Evolutionary conservation across 2,113 vertebrate species (phyloP).

Genomic region (Axis porcinus): DNA sequence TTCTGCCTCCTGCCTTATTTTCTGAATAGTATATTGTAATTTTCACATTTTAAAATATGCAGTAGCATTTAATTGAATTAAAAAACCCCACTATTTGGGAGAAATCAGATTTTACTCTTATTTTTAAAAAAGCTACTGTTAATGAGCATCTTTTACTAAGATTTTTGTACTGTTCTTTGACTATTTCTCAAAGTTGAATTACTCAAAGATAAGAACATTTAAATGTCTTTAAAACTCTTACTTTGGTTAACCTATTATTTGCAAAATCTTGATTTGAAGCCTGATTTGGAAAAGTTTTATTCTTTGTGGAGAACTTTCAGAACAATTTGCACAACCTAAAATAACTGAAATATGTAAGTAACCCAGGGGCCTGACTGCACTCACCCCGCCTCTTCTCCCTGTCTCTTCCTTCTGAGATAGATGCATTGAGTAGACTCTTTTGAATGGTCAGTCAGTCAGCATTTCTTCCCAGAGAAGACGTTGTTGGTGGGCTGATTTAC

Average conservation of each 20-base stretch:
- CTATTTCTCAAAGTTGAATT: constrained; percentile 25
- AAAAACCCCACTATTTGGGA: not conserved
- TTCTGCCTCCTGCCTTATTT: not conserved
- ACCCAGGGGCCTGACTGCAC: not conserved
- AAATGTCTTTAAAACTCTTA: not conserved
- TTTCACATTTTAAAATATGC: not conserved
- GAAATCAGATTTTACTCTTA: not conserved
- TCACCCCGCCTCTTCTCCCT: not conserved
- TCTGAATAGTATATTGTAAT: not conserved
- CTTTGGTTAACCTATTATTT: not conserved
- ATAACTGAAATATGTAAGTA: not conserved
- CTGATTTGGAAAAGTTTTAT: not conserved
- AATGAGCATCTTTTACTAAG: not conserved
- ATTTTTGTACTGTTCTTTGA: not conserved
- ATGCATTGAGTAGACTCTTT: not conserved
- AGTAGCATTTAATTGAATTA: not conserved
- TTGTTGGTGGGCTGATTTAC: not conserved
- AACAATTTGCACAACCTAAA: not conserved
- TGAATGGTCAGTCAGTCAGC: not conserved
- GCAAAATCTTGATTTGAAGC: not conserved
- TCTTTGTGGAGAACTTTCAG: not conserved
- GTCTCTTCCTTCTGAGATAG: not conserved
- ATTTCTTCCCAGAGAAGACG: not conserved
- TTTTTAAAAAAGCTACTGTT: not conserved
- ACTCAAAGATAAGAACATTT: not conserved